Conservation (phyloP, 2,113 vertebrate species). For the Seriola aureovittata region DNA sequence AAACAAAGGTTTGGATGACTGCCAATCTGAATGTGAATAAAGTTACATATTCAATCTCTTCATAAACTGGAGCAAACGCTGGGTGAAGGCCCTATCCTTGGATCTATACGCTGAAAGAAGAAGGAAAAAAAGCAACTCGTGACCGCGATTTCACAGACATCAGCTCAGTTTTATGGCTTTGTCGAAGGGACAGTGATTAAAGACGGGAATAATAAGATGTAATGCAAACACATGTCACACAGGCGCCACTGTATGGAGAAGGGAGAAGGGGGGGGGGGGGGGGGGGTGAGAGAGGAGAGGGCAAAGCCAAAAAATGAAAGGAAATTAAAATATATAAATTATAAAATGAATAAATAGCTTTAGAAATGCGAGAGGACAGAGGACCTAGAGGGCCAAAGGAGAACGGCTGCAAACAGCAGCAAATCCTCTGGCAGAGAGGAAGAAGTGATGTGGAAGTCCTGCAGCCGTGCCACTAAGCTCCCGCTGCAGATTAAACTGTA, state of each 20-base stretch:
- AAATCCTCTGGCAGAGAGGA: constrained; percentile 68
- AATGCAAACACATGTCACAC: constrained; percentile 60
- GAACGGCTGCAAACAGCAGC: constrained; percentile 49
- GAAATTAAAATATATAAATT: constrained; percentile 49
- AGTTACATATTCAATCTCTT: constrained; percentile 35
- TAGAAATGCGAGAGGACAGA: constrained; percentile 18
- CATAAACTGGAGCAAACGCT: constrained; percentile 14
- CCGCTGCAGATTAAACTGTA: constrained; percentile 77
- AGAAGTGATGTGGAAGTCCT: constrained; percentile 79
- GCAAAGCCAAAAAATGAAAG: constrained; percentile 16
- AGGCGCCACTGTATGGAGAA: constrained; percentile 1
- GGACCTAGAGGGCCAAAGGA: constrained; percentile 22
- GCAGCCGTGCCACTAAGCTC: constrained; percentile 73
- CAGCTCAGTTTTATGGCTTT: constrained; percentile 6
- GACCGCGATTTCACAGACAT: constrained; percentile 47
- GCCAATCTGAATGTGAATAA: constrained; percentile 17
- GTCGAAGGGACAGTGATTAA: constrained; percentile 52
- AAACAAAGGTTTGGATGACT: constrained; percentile 35
- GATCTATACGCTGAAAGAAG: neutral
- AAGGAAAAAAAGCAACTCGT: neutral
- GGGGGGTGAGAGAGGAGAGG: neutral
- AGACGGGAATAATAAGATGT: constrained; percentile 43
- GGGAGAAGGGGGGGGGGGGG: neutral
- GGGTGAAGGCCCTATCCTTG: constrained; percentile 28
- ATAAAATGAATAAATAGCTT: constrained; percentile 40